A percentile compares a stretch with the other conserved stretches of the same genome.
phyloP scores from a whole-genome alignment of 2,888 invertebrate species.

The Uloborus plumipes region DNA sequence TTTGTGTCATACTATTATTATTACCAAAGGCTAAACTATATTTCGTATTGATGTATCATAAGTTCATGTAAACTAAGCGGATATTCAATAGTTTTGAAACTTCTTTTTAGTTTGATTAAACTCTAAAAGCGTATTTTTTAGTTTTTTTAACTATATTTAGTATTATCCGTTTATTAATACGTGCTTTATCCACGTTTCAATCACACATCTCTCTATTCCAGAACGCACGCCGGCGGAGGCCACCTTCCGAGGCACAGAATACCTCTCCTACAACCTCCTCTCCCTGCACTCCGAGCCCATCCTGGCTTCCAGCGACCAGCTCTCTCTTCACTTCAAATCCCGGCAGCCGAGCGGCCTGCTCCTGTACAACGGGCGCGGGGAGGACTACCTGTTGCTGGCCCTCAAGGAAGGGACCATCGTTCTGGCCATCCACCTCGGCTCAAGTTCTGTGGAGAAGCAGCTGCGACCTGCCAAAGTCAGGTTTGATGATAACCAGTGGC shows the following conservation, averaged over 20 bases:
- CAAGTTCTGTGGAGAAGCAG: constrained; percentile 72
- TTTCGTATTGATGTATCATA: too few relatives aligned
- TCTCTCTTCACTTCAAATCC: constrained; percentile 92
- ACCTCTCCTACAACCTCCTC: constrained; percentile 89
- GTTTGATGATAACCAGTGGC: constrained; percentile 97
- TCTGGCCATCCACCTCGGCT: constrained; percentile 88
- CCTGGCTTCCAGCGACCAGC: constrained; percentile 89
- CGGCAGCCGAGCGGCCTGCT: constrained; percentile 89
- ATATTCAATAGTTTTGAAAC: too few relatives aligned
- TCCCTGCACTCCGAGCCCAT: constrained; percentile 87
- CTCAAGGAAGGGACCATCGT: constrained; percentile 90
- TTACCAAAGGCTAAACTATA: too few relatives aligned
- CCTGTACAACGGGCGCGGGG: constrained; percentile 83
- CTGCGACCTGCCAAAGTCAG: constrained; percentile 89
- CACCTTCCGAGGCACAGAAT: constrained; percentile 91
- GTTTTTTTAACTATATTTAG: too few relatives aligned
- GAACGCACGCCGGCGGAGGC: constrained; percentile 94
- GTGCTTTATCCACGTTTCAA: too few relatives aligned
- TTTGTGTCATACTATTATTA: too few relatives aligned
- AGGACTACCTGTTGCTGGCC: constrained; percentile 86
- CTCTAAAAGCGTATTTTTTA: too few relatives aligned
- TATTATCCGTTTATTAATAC: too few relatives aligned
- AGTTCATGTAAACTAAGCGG: too few relatives aligned
- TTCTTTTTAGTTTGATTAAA: too few relatives aligned
- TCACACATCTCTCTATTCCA: constrained; percentile 72